Percentiles rank a stretch among this genome's conserved stretches.
Conservation (phyloP, 37 sponge, comb jelly and placozoan genomes). For the Dysidea cf. avara region DNA sequence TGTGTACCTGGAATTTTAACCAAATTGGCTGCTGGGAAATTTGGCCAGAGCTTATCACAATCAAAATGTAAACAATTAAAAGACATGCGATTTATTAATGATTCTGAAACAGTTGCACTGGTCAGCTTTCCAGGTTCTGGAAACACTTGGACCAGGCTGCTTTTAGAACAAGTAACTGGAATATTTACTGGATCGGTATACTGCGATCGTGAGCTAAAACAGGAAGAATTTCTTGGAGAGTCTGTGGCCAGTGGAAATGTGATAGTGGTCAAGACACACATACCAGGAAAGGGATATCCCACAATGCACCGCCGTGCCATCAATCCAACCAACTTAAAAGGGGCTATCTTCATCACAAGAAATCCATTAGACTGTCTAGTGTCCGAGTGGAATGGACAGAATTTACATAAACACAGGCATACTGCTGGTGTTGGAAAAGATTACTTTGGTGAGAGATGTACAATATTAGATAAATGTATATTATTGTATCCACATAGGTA, state of each 20-base stretch:
- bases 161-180: conserved; percentile 15
- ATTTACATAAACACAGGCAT: neutral
- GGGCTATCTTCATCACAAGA: conserved; percentile 43
- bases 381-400: conserved; percentile 41
- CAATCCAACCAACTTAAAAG: conserved; percentile 7
- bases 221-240: conserved; percentile 45
- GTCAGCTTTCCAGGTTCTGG: conserved; percentile 34
- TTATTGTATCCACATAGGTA: neutral
- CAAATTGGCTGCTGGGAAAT: too few species aligned
- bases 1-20: too few species aligned
- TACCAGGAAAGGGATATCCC: too few species aligned
- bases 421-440: conserved; percentile 1
- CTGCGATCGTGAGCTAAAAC: conserved; percentile 40
- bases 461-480: neutral
- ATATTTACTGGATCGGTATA: conserved; percentile 35
- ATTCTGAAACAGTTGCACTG: conserved; percentile 24
- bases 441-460: conserved; percentile 21
- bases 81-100: too few species aligned
- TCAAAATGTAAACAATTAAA: too few species aligned
- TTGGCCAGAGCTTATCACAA: too few species aligned
- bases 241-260: conserved; percentile 21
- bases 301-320: neutral
- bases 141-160: conserved; percentile 31
- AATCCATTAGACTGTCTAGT: conserved; percentile 48
- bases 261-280: conserved; percentile 50